Conservation (phyloP, 2,113 vertebrate genomes). For the Forbesichthys agassizii region DNA sequence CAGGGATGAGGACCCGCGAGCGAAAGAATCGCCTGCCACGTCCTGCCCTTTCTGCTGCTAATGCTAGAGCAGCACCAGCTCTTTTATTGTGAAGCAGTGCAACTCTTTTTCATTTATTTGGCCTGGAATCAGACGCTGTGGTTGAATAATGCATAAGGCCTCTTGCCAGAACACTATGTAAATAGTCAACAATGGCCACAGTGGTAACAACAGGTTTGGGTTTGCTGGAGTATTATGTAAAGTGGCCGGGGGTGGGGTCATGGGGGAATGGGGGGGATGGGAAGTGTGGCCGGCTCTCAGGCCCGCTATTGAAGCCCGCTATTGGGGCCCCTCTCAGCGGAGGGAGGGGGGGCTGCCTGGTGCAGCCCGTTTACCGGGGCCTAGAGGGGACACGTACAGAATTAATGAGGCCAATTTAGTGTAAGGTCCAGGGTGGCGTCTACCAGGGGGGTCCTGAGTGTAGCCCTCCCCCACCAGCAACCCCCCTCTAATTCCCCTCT, state of each 20-base stretch:
- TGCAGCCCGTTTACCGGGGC: constrained; percentile 39
- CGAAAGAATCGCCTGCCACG: constrained; percentile 49
- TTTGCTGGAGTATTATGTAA: constrained; percentile 69
- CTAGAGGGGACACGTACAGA: constrained; percentile 62
- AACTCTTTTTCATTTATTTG: constrained; percentile 70
- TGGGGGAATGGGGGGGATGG: neutral
- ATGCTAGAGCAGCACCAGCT: constrained; percentile 59
- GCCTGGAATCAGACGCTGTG: constrained; percentile 69
- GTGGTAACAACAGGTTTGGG: constrained; percentile 74
- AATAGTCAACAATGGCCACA: constrained; percentile 74
- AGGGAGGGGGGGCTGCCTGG: constrained; percentile 31
- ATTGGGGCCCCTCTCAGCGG: constrained; percentile 35
- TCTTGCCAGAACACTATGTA: constrained; percentile 73
- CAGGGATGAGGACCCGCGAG: constrained; percentile 56
- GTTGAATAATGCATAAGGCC: constrained; percentile 80
- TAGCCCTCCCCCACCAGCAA: constrained; percentile 33
- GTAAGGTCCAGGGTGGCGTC: constrained; percentile 50
- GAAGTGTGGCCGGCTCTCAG: constrained; percentile 53
- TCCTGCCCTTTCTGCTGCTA: constrained; percentile 66
- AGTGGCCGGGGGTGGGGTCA: constrained; percentile 51
- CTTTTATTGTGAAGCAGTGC: constrained; percentile 73
- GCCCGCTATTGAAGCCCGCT: constrained; percentile 57
- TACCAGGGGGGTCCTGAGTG: constrained; percentile 56
- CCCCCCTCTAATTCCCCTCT: constrained; percentile 6
- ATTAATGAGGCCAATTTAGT: constrained; percentile 75